Base-by-base conservation (phyloP, 1,140 invertebrate species). In the Apocrypta bakeri region DNA sequence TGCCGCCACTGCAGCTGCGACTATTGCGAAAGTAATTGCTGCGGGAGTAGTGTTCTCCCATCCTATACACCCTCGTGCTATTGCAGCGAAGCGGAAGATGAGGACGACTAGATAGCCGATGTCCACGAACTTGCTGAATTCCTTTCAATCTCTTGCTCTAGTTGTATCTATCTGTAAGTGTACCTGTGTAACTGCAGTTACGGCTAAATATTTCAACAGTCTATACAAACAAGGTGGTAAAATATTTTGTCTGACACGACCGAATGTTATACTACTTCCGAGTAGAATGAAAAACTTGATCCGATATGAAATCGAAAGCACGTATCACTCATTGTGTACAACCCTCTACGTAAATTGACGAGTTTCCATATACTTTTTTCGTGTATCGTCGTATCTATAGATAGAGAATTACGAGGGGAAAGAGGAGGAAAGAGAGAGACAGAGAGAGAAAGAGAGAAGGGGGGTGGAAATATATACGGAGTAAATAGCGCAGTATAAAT, bases 11-110 rank as follows among this genome's bases (percentile, higher is more conserved):
- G 21, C 48, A 6, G n/a, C 68, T 83, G 87, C 85, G 86, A 89
- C 88, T 90, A 89, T 90, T 89, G 86, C 88, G 85, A 87, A 90
- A 90, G 90, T 91, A 91, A 91, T 91, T 90, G 87, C 88, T 87
- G 83, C 85, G 64, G 64, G 27, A 69, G 69, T 27, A 56, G 40
- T 82, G 82, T 82, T 7, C 69, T 56, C 48, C 77, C 56, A 21
- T 33, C 71, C 63, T 29, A n/a, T 27, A 68, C 63, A 25, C n/a
- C 71, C 63, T 63, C 14, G n/a, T 79, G 64, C 76, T 78, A 63
- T 78, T 73, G n/a, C 37, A 8, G 79, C 86, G 79, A n/a, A 72
- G 63, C 63, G 63, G 27, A 72, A 79, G 78, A 79, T 71, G 78
- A 79, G 78, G 69, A 72, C 25, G 9, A 42, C 73, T 24, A 63